These are phyloP conservation scores for Dendrolimus houi DNA, from an alignment of 2,888 invertebrate genomes.

Conservation along the genomic window DNA sequence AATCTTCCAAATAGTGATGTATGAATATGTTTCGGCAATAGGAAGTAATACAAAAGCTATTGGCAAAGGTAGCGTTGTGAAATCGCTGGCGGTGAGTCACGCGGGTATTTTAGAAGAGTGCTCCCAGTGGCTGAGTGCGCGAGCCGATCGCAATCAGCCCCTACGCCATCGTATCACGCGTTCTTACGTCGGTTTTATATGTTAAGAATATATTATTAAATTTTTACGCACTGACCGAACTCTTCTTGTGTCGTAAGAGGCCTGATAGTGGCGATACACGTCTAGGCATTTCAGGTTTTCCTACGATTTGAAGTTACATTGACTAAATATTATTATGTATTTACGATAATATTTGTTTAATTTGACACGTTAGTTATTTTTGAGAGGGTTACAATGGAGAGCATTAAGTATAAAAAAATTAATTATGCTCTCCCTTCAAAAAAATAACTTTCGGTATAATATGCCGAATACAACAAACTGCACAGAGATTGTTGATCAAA, in stretches of 20 bases:
- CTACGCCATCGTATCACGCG: constrained; percentile 19
- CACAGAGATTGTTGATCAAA: too few relatives aligned
- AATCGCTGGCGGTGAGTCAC: constrained; percentile 60
- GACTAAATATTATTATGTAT: too few relatives aligned
- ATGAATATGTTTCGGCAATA: constrained; percentile 36
- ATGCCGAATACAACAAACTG: too few relatives aligned
- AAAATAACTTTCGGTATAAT: too few relatives aligned
- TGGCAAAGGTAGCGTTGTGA: constrained; percentile 69
- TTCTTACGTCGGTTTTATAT: constrained; percentile 22
- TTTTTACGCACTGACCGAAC: constrained; percentile 9
- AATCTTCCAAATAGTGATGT: constrained; percentile 16
- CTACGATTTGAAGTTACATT: too few relatives aligned
- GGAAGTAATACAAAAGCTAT: constrained; percentile 70
- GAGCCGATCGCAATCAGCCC: constrained; percentile 14
- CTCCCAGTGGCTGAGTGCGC: constrained; percentile 21
- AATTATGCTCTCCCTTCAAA: too few relatives aligned
- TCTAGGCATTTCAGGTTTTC: too few relatives aligned
- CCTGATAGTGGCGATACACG: too few relatives aligned
- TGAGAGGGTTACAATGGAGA: too few relatives aligned
- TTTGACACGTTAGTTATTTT: too few relatives aligned
- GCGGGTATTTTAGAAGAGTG: constrained; percentile 51
- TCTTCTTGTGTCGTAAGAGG: background rate
- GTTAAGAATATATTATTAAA: constrained; percentile 13
- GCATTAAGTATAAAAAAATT: too few relatives aligned
- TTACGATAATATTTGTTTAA: too few relatives aligned